Percentiles rank a stretch among this genome's conserved stretches.
Evolutionary conservation across 30 jellyfish, hydroid and myxozoan genomes (phyloP).

Genomic region (Aurelia aurita complex sp. Pacific): DNA sequence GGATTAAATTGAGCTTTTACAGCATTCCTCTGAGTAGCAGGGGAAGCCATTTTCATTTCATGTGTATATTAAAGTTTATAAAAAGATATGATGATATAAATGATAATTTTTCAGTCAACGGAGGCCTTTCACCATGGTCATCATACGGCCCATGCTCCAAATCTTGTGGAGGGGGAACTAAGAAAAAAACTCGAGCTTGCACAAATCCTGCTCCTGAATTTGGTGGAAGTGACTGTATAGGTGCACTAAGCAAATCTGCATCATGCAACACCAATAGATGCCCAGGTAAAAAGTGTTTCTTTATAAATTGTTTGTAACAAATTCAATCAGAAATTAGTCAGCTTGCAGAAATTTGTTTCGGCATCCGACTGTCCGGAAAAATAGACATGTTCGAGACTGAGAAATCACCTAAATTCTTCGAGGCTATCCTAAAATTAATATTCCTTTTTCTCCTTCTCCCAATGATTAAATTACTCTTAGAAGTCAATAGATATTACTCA

Average conservation of each 20-base stretch:
- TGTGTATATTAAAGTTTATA: neutral
- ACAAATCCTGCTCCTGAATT: slow-evolving; percentile 68
- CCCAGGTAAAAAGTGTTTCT: neutral
- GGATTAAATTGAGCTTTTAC: neutral
- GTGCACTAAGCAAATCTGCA: slow-evolving; percentile 5
- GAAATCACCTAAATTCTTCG: no score
- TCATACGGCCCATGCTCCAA: slow-evolving; percentile 54
- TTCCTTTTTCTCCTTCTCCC: no score
- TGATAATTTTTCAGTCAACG: slow-evolving; percentile 54
- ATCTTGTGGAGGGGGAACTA: slow-evolving; percentile 77
- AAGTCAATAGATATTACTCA: no score
- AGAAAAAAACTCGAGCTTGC: slow-evolving; percentile 59
- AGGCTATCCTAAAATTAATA: no score
- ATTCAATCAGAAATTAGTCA: no score
- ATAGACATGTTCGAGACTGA: no score
- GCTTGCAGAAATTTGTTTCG: no score
- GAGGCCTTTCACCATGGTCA: slow-evolving; percentile 77
- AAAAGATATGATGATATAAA: neutral
- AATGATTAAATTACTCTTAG: no score
- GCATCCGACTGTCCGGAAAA: no score
- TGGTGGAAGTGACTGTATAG: slow-evolving; percentile 71
- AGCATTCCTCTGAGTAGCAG: neutral
- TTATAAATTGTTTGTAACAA: no score
- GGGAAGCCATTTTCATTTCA: neutral
- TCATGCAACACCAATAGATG: slow-evolving; percentile 5